phyloP scores from a whole-genome alignment of 2,888 invertebrate genomes.

The Heliconius hortense region DNA sequence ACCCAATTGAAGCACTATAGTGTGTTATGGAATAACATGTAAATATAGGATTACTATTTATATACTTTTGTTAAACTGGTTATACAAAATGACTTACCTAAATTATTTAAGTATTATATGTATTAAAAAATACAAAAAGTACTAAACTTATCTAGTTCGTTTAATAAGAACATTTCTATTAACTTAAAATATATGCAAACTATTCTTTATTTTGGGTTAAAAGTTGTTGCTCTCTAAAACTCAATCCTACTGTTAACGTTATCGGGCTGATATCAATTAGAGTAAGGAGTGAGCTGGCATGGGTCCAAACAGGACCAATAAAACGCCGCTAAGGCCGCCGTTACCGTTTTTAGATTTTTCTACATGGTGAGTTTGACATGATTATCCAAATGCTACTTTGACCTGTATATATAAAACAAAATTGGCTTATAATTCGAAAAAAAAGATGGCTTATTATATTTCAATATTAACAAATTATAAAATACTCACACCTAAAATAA shows the following conservation, averaged over 20 bases:
- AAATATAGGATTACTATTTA: background rate
- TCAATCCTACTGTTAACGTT: slow-evolving; percentile 46
- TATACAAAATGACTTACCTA: background rate
- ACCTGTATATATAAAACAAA: background rate
- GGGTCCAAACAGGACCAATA: slow-evolving; percentile 71
- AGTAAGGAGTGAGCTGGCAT: slow-evolving; percentile 63
- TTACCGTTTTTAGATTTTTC: slow-evolving; percentile 74
- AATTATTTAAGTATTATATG: background rate
- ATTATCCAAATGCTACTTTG: slow-evolving; percentile 19
- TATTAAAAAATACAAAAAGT: background rate
- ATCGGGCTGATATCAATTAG: slow-evolving; percentile 77
- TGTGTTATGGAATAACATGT: background rate
- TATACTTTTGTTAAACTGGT: background rate
- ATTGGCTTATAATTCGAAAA: background rate
- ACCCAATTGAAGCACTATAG: background rate
- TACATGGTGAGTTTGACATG: slow-evolving; percentile 21
- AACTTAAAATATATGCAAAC: background rate
- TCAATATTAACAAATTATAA: background rate
- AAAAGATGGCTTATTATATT: background rate
- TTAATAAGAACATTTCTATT: background rate
- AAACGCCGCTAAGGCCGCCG: slow-evolving; percentile 71
- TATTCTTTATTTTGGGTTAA: background rate
- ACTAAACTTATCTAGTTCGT: background rate
- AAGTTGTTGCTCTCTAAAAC: slow-evolving; percentile 13
- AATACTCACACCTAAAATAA: no score